Percentiles rank a stretch among this genome's conserved stretches.
phyloP scores from a whole-genome alignment of 1,140 invertebrate species.

The Acromyrmex charruanus region DNA sequence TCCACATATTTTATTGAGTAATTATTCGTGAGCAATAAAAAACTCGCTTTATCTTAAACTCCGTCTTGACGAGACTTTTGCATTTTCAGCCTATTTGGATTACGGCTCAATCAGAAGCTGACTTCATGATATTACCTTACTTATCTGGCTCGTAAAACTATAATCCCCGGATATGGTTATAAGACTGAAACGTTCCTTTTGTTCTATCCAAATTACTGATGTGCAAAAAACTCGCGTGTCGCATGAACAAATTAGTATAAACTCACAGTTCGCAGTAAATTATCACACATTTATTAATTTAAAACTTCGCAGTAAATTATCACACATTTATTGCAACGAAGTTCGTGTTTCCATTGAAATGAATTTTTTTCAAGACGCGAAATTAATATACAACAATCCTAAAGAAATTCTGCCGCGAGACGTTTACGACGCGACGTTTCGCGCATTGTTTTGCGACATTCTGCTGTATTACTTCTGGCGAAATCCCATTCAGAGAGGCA shows the following conservation, averaged over 20 bases:
- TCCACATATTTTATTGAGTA: constrained; percentile 34
- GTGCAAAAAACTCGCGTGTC: constrained; percentile 29
- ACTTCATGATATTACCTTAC: constrained; percentile 26
- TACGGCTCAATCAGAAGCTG: constrained; percentile 28
- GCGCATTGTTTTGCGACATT: constrained; percentile 4
- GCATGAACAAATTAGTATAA: constrained; percentile 36
- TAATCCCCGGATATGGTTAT: neutral
- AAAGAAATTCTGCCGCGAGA: neutral
- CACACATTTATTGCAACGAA: neutral
- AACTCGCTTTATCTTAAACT: constrained; percentile 17
- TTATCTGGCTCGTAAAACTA: constrained; percentile 29
- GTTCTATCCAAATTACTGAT: constrained; percentile 36
- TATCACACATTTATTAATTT: neutral
- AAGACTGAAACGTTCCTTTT: constrained; percentile 33
- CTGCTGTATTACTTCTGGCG: neutral
- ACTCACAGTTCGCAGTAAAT: neutral
- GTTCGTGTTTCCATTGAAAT: neutral
- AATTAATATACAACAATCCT: neutral
- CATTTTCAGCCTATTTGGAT: constrained; percentile 10
- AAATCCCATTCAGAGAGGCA: constrained; percentile 5
- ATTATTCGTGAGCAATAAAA: constrained; percentile 49
- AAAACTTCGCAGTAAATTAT: neutral
- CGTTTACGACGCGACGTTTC: neutral
- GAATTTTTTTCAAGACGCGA: constrained; percentile 12
- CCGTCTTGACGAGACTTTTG: neutral